Percentiles rank a stretch among this genome's conserved stretches.
phyloP scores from a whole-genome alignment of 2,888 invertebrate genomes.

The Ormyrus pomaceus region DNA sequence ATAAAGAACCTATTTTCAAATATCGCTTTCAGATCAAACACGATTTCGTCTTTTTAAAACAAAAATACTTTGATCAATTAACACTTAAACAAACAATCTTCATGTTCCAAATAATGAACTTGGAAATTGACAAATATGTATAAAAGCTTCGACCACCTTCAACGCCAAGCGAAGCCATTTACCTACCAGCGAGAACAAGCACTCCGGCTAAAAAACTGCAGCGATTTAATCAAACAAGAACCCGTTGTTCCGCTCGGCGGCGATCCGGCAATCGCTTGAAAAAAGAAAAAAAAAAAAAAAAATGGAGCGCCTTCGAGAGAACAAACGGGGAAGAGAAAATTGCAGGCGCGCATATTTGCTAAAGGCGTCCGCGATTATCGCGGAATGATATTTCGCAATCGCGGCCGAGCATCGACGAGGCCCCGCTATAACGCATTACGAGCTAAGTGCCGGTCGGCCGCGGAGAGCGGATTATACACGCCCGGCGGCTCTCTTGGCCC shows the following conservation, averaged over 20 bases:
- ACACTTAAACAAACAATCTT: too few relatives aligned
- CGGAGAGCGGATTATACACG: background rate
- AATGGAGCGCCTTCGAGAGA: background rate
- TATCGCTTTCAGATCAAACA: too few relatives aligned
- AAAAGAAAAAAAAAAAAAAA: background rate
- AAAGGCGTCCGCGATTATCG: constrained; percentile 31
- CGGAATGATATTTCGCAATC: constrained; percentile 33
- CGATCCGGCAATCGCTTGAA: background rate
- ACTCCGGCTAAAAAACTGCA: background rate
- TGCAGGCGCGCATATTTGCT: constrained; percentile 19
- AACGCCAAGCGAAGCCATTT: too few relatives aligned
- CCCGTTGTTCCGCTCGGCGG: background rate
- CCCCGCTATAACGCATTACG: constrained; percentile 15
- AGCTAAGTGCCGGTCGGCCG: constrained; percentile 16
- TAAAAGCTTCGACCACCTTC: too few relatives aligned
- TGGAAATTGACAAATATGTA: too few relatives aligned
- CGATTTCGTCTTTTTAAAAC: too few relatives aligned
- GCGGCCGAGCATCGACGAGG: constrained; percentile 1
- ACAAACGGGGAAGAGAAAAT: constrained; percentile 28
- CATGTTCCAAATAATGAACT: too few relatives aligned
- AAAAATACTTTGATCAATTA: too few relatives aligned
- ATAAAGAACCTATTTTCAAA: too few relatives aligned
- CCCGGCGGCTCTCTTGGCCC: constrained; percentile 3
- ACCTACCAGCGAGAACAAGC: too few relatives aligned
- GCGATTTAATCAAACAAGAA: constrained; percentile 17